Evolutionary conservation across 2,888 invertebrate genomes (phyloP).

Genomic region (Eurois occulta): DNA sequence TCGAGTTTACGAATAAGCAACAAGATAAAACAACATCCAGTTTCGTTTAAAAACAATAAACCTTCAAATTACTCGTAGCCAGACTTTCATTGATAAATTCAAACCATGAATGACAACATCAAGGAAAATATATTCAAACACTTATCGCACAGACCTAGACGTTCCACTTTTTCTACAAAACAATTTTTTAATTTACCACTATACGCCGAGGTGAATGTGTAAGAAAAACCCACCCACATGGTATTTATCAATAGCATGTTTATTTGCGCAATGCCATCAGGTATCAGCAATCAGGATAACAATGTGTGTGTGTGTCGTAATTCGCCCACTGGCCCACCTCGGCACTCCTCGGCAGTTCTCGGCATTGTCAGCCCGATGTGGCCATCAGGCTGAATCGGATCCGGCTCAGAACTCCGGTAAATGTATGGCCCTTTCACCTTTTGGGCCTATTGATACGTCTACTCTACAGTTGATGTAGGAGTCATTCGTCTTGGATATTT

Average conservation of each 20-base stretch:
- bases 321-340: conserved; percentile 69
- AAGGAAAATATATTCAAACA: conserved; percentile 23
- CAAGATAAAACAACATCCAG: neutral
- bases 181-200: conserved; percentile 54
- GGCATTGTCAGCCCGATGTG: conserved; percentile 61
- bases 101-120: conserved; percentile 35
- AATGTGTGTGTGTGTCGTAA: conserved; percentile 74
- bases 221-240: conserved; percentile 66
- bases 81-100: conserved; percentile 49
- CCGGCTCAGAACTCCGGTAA: conserved; percentile 42
- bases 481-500: conserved; percentile 32
- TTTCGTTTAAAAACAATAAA: conserved; percentile 27
- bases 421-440: conserved; percentile 65
- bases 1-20: neutral
- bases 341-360: conserved; percentile 54
- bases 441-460: conserved; percentile 34
- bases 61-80: conserved; percentile 22
- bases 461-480: conserved; percentile 22
- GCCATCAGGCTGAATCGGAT: conserved; percentile 61
- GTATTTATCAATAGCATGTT: conserved; percentile 59
- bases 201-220: conserved; percentile 43
- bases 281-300: conserved; percentile 75
- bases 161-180: conserved; percentile 8
- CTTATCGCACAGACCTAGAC: conserved; percentile 14
- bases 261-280: conserved; percentile 65